These are phyloP conservation scores for Cynopterus sphinx DNA, from an alignment of 2,797 vertebrate genomes.

Conservation along the genomic window DNA sequence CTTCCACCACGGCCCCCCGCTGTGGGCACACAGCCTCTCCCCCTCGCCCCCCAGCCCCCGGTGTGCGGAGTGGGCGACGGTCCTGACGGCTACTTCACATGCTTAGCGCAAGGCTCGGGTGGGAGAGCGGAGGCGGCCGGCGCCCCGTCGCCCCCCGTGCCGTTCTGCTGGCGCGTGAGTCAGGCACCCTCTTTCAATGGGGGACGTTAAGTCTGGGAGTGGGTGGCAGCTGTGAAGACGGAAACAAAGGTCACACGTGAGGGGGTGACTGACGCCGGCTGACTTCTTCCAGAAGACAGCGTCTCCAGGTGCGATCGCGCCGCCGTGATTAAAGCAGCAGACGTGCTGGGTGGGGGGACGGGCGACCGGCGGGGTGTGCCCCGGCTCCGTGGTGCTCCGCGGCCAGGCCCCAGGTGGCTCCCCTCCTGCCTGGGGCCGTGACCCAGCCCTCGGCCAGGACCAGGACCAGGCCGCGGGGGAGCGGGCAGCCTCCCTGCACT, in stretches of 20 bases:
- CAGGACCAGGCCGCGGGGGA: rapidly evolving
- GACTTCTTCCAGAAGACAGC: not conserved
- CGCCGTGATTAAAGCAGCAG: not conserved
- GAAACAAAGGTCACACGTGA: not conserved
- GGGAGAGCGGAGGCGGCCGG: rapidly evolving
- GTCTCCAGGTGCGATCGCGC: not conserved
- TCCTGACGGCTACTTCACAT: too few species aligned
- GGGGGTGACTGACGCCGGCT: not conserved
- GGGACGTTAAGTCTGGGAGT: not conserved
- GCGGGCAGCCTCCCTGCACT: not conserved
- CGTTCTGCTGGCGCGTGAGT: not conserved
- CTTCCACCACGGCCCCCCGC: not conserved
- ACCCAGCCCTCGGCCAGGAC: too few species aligned
- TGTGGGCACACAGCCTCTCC: not conserved
- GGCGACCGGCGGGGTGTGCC: rapidly evolving
- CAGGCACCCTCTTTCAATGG: not conserved
- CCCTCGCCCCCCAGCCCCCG: too few species aligned
- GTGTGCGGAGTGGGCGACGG: too few species aligned
- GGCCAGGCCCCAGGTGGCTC: too few species aligned
- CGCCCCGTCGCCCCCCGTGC: rapidly evolving
- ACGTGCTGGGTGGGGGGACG: rapidly evolving
- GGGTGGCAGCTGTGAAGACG: not conserved
- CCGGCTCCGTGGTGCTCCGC: not conserved
- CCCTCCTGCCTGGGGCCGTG: too few species aligned
- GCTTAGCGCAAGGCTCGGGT: not conserved